These are phyloP conservation scores for Ptychochromis oligacanthus DNA, from an alignment of 2,113 vertebrate genomes.

Conservation along the genomic window DNA sequence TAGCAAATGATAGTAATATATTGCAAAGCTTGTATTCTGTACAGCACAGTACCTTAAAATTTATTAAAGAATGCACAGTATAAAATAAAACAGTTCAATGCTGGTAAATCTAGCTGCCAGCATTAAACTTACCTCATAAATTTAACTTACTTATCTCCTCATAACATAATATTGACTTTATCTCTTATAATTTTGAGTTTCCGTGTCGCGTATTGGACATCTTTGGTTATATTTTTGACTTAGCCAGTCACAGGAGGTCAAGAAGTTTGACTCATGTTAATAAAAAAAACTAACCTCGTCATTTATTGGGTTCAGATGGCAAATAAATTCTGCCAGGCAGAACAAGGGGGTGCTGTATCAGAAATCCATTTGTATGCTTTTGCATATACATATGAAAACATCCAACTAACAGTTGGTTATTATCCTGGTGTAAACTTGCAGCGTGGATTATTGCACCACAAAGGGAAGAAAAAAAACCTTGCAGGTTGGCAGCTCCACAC, in stretches of 20 bases:
- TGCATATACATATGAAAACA: neutral
- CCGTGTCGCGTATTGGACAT: neutral
- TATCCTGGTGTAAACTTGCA: neutral
- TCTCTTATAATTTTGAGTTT: neutral
- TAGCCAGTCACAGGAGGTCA: neutral
- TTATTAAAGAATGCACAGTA: neutral
- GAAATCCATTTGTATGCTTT: neutral
- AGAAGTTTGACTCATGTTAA: neutral
- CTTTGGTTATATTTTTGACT: neutral
- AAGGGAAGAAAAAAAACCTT: neutral
- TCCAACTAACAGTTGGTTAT: neutral
- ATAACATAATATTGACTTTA: neutral
- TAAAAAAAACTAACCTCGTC: neutral
- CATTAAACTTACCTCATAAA: neutral
- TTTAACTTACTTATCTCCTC: neutral
- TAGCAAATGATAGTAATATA: neutral
- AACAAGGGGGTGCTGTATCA: neutral
- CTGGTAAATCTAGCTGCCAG: neutral
- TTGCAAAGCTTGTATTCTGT: neutral
- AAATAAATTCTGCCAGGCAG: neutral
- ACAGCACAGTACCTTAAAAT: neutral
- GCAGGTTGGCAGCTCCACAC: constrained; percentile 5
- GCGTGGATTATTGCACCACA: neutral
- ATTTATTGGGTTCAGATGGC: constrained; percentile 4
- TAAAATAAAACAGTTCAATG: neutral